These are phyloP conservation scores for Calephelis nemesis DNA, from an alignment of 1,140 invertebrate species.

Conservation along the genomic window DNA sequence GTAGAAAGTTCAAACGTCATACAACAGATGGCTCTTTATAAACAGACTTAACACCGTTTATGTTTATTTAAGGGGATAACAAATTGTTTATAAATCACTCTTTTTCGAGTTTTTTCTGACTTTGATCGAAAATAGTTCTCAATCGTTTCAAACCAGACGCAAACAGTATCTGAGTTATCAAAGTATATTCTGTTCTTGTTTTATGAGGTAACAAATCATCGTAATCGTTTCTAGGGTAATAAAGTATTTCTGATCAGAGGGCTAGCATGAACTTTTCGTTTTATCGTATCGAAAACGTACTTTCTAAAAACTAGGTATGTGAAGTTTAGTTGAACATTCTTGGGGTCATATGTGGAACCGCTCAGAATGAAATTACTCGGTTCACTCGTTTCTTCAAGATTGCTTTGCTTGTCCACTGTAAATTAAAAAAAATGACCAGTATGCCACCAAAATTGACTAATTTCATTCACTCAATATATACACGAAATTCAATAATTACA, in stretches of 20 bases:
- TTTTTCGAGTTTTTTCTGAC: conserved; percentile 6
- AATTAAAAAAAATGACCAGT: no score
- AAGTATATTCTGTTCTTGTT: conserved; percentile 12
- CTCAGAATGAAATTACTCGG: no score
- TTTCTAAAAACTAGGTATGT: no score
- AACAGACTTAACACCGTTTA: conserved; percentile 1
- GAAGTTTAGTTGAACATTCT: no score
- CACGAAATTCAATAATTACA: no score
- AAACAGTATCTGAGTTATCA: conserved; percentile 15
- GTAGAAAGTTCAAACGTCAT: neutral
- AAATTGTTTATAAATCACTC: conserved; percentile 11
- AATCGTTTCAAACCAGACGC: conserved; percentile 15
- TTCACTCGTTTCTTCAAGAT: no score
- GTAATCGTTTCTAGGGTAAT: conserved; percentile 5
- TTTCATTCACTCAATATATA: no score
- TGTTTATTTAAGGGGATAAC: conserved; percentile 12
- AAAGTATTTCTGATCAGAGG: conserved; percentile 12
- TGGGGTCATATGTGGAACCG: no score
- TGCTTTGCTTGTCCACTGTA: no score
- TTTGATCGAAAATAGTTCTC: conserved; percentile 13
- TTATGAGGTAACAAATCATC: conserved; percentile 12
- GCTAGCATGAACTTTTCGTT: no score
- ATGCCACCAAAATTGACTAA: no score
- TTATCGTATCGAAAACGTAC: no score
- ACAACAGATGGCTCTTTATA: conserved; percentile 10